Evolutionary conservation across 2,113 vertebrate genomes (phyloP).

Genomic region (Salvelinus sp.): DNA sequence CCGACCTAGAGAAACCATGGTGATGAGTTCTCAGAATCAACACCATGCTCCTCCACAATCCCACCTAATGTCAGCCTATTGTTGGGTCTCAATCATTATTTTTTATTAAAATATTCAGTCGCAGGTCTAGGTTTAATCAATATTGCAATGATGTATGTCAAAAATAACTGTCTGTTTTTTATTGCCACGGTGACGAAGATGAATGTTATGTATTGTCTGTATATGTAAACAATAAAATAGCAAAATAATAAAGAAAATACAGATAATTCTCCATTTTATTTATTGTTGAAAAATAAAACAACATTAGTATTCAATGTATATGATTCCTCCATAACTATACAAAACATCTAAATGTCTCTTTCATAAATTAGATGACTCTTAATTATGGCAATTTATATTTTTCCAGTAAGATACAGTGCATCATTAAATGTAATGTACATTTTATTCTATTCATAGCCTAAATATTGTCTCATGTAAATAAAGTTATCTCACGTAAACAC

Average conservation of each 20-base stretch:
- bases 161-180: not conserved
- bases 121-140: not conserved
- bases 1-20: not conserved
- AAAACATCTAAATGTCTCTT: too few species aligned
- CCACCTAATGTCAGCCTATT: too few species aligned
- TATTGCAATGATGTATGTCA: not conserved
- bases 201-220: not conserved
- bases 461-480: too few species aligned
- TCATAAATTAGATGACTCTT: too few species aligned
- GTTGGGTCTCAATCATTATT: not conserved
- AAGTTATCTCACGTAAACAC: not conserved
- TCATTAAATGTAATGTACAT: too few species aligned
- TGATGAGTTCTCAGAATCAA: not conserved
- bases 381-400: too few species aligned
- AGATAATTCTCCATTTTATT: not conserved
- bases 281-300: too few species aligned
- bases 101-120: not conserved
- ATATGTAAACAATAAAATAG: not conserved
- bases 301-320: too few species aligned
- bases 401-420: too few species aligned
- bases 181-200: too few species aligned
- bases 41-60: not conserved
- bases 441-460: too few species aligned
- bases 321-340: too few species aligned
- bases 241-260: not conserved